Evolutionary conservation across 2,888 invertebrate genomes (phyloP).

Genomic region (Monoplex corrugatus): DNA sequence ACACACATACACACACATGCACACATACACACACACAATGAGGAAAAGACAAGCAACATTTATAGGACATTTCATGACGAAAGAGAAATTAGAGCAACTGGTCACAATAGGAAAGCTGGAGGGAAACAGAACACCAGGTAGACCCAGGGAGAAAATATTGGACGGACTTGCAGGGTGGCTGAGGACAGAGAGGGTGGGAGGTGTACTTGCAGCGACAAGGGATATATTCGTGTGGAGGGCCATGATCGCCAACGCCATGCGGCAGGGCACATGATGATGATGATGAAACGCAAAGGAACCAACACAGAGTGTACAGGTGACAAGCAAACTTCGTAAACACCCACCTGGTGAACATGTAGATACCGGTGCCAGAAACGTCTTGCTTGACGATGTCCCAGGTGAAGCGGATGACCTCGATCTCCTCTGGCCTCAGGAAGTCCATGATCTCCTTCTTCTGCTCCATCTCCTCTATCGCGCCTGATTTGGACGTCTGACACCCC

Average conservation of each 20-base stretch:
- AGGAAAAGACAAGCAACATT: neutral
- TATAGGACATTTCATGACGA: no score
- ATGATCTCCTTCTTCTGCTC: conserved; percentile 46
- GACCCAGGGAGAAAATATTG: neutral
- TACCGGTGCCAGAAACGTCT: conserved; percentile 57
- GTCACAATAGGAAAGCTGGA: neutral
- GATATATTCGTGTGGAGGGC: no score
- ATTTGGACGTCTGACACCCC: conserved; percentile 45
- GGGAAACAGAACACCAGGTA: neutral
- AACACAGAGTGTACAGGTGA: neutral
- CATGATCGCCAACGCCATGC: no score
- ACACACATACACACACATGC: conserved; percentile 19
- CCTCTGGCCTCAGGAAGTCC: conserved; percentile 53
- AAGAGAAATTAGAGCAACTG: no score
- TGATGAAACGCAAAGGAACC: neutral
- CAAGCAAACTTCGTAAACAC: neutral
- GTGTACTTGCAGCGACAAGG: no score
- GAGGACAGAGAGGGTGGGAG: no score
- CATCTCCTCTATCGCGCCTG: neutral
- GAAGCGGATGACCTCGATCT: conserved; percentile 54
- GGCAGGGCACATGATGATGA: neutral
- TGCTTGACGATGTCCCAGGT: conserved; percentile 56
- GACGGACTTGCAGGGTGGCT: neutral
- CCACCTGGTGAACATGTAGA: conserved; percentile 57
- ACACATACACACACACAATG: neutral